Conservation (phyloP, 2,113 vertebrate species). For the Grantiella picta region DNA sequence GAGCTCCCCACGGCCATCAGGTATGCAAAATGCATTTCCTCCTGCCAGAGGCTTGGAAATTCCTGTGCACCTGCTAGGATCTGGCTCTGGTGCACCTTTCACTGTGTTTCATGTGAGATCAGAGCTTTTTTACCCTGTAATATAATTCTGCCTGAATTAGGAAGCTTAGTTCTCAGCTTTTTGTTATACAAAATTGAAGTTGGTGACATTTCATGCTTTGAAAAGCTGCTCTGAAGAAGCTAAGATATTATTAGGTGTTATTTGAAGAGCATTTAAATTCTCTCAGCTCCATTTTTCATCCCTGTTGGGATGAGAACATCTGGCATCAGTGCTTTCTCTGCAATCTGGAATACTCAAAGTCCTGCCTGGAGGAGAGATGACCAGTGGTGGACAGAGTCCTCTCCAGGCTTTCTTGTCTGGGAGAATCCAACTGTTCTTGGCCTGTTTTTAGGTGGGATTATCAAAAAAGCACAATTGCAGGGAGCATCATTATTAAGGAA, state of each 20-base stretch:
- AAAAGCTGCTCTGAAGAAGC: background rate
- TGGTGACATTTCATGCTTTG: background rate
- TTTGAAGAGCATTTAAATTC: background rate
- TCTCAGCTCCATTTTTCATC: background rate
- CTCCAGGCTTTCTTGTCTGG: background rate
- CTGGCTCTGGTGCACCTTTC: background rate
- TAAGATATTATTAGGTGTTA: background rate
- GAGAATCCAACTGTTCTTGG: background rate
- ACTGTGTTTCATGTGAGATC: background rate
- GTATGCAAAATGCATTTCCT: background rate
- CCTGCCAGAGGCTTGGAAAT: background rate
- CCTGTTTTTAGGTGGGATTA: background rate
- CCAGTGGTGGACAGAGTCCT: fast-evolving
- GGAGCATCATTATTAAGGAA: background rate
- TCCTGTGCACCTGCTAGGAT: background rate
- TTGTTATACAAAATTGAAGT: background rate
- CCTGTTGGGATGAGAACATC: background rate
- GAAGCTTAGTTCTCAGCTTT: background rate
- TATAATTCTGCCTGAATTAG: background rate
- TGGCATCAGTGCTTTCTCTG: background rate
- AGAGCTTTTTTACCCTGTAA: background rate
- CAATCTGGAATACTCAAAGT: background rate
- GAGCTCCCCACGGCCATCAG: background rate
- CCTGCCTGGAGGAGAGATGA: background rate
- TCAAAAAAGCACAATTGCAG: background rate